Base-by-base conservation (phyloP, 1,140 invertebrate genomes). In the Hydropsyche tenuis region DNA sequence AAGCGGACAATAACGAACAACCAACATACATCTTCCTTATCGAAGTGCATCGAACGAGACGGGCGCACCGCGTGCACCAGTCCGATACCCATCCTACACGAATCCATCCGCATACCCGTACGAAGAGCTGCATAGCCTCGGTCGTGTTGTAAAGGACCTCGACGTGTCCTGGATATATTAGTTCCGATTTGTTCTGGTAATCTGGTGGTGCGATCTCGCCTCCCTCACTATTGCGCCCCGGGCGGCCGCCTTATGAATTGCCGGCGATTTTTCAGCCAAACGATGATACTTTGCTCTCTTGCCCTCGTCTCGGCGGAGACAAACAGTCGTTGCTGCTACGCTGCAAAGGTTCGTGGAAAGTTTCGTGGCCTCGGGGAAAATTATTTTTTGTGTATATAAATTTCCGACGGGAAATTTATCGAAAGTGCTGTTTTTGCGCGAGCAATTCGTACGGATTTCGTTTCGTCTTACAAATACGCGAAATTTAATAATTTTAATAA, bases 181-280 rank as follows among this genome's bases (percentile, higher is more conserved):
- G 73, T 75, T 77, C 70, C 73, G 70, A 77, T 77, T 77, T 77
- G 76, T 77, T 73, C 76, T 64, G 60, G 56, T 75, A 75, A 77
- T 77, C 76, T 77, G 70, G 66, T 72, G 14, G 25, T 48, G 64
- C 68, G 70, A 77, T 77, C 75, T 77, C 64, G 69, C 60, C 37
- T 69, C 72, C 62, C 56, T 48, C 25, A 37, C 43, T 37, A 37
- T 56, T 71, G 12, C 70, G 23, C n/a, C 63, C 43, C n/a, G 20
- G 63, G 46, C 69, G 72, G 69, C 42, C 23, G 69, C 12, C 46
- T 69, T 72, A 77, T 74, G 64, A 69, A 77, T 77, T 51, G 73
- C 69, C 27, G 20, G 42, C 62, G 46, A 77, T 77, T 74, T 77
- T 74, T 77, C 75, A 74, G 48, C 25, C 51, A 60, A 74, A 72